Conservation (phyloP, 1,140 invertebrate genomes). For the Drosophila gunungcola region DNA sequence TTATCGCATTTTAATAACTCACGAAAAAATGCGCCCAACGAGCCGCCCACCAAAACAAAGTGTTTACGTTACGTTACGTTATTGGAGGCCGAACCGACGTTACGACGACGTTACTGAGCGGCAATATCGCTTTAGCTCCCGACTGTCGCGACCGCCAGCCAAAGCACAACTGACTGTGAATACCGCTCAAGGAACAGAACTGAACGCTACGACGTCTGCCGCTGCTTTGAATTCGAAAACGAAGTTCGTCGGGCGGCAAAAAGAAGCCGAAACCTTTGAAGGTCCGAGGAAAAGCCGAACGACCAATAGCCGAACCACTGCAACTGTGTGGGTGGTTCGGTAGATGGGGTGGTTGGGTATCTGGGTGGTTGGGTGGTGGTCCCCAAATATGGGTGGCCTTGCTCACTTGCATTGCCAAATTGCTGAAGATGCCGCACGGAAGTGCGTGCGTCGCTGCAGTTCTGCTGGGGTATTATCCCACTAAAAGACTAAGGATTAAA, state of each 20-base stretch:
- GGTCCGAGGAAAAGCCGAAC: slow-evolving; percentile 2
- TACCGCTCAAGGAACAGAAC: slow-evolving; percentile 38
- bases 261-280: slow-evolving; percentile 22
- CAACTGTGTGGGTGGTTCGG: slow-evolving; percentile 11
- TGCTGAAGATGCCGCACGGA: slow-evolving; percentile 56
- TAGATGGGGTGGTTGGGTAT: too few species aligned
- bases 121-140: slow-evolving; percentile 6
- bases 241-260: slow-evolving; percentile 26
- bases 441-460: slow-evolving; percentile 50
- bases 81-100: not conserved
- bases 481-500: slow-evolving; percentile 15
- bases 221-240: slow-evolving; percentile 61
- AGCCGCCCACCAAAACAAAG: slow-evolving; percentile 8
- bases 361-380: not conserved
- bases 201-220: slow-evolving; percentile 55
- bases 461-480: slow-evolving; percentile 18
- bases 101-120: slow-evolving; percentile 8
- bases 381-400: slow-evolving; percentile 12
- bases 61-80: slow-evolving; percentile 46
- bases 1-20: slow-evolving; percentile 84
- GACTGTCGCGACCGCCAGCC: slow-evolving; percentile 61
- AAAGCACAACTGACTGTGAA: slow-evolving; percentile 66
- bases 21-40: slow-evolving; percentile 66
- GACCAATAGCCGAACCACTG: slow-evolving; percentile 24
- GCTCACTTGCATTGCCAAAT: slow-evolving; percentile 63